These are phyloP conservation scores for Lepidochrysops patricia DNA, from an alignment of 2,888 invertebrate species.

Conservation along the genomic window DNA sequence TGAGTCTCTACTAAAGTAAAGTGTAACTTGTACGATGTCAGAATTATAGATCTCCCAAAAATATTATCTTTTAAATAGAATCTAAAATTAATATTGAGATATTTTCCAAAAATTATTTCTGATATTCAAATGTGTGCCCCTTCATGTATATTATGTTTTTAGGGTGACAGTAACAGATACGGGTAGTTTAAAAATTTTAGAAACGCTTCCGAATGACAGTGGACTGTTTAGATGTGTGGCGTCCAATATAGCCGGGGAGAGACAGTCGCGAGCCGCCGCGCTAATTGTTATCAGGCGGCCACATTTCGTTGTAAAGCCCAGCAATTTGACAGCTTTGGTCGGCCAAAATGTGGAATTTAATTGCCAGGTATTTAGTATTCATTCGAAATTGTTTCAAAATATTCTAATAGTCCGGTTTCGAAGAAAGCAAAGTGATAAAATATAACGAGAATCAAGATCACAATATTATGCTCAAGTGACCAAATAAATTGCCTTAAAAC, in stretches of 20 bases:
- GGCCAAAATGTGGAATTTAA: conserved; percentile 90
- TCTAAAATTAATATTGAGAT: neutral
- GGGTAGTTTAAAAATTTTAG: conserved; percentile 91
- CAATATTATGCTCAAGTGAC: neutral
- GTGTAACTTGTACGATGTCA: too few species aligned
- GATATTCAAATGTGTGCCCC: too few species aligned
- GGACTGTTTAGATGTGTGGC: conserved; percentile 94
- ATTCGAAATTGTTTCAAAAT: neutral
- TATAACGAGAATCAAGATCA: neutral
- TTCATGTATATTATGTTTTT: conserved; percentile 30
- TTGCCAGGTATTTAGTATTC: conserved; percentile 74
- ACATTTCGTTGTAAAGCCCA: conserved; percentile 88
- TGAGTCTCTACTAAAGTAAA: conserved; percentile 32
- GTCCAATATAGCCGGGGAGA: conserved; percentile 90
- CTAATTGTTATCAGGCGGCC: conserved; percentile 91
- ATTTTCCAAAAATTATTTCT: too few species aligned
- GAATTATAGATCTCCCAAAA: too few species aligned
- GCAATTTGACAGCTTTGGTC: conserved; percentile 86
- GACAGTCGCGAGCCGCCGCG: conserved; percentile 86
- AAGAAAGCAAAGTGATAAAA: neutral
- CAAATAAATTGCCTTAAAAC: neutral
- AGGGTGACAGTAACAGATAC: conserved; percentile 88
- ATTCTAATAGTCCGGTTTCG: neutral
- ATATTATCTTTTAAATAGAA: too few species aligned
- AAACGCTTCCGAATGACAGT: conserved; percentile 91